Conservation (phyloP, 2,888 invertebrate species). For the Ectobius pallidus region DNA sequence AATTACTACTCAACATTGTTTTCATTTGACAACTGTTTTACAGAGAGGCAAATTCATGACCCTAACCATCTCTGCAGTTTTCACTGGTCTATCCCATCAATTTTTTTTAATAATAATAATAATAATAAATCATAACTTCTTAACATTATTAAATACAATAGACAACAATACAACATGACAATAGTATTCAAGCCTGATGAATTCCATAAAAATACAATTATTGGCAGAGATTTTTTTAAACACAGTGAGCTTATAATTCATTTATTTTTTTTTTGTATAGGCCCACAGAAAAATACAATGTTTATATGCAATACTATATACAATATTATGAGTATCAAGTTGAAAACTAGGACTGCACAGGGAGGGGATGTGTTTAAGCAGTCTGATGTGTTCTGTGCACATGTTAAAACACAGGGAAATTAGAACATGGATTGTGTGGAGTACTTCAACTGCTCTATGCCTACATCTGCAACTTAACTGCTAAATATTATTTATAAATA, state of each 20-base stretch:
- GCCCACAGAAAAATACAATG: conserved; percentile 41
- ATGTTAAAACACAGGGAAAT: neutral
- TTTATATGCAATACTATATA: conserved; percentile 26
- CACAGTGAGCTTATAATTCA: conserved; percentile 30
- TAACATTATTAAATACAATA: conserved; percentile 37
- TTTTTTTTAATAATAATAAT: neutral
- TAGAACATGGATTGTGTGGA: too few relatives aligned
- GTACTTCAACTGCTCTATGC: neutral
- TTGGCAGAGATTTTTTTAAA: conserved; percentile 38
- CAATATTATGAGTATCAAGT: neutral
- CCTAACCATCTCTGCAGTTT: neutral
- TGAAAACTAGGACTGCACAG: neutral
- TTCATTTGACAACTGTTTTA: neutral
- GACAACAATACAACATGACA: conserved; percentile 40
- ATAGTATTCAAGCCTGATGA: conserved; percentile 36
- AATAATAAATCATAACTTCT: conserved; percentile 22
- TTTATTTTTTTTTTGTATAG: conserved; percentile 33
- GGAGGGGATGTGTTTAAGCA: neutral
- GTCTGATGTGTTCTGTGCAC: neutral
- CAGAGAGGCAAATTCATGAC: neutral
- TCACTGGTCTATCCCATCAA: neutral
- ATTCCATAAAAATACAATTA: conserved; percentile 43
- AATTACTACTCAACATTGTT: neutral
- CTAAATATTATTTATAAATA: neutral
- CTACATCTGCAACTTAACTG: neutral